These are phyloP conservation scores for human (Homo sapiens) DNA, from an alignment of 2,113 vertebrate species.

Conservation along the genomic window GRCh38 chr11:85043001-85043500, in stretches of 20 bases:
- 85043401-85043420: background rate
- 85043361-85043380: background rate
- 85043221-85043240: background rate
- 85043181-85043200: background rate
- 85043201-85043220: background rate
- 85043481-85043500: background rate
- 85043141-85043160: background rate
- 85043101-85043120: background rate
- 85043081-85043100: background rate
- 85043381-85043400: background rate
- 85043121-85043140: background rate
- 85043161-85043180: background rate
- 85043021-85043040: background rate
- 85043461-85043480: background rate
- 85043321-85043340: background rate
- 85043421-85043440: background rate
- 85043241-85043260: background rate
- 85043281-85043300: background rate
- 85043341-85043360: background rate
- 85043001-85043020: constrained; percentile 6
- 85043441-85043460: background rate
- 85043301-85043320: background rate
- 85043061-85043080: constrained; percentile 15
- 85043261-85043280: background rate
- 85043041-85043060: background rate